These are phyloP conservation scores for Dendrolimus pini DNA, from an alignment of 2,888 invertebrate species.

Conservation along the genomic window DNA sequence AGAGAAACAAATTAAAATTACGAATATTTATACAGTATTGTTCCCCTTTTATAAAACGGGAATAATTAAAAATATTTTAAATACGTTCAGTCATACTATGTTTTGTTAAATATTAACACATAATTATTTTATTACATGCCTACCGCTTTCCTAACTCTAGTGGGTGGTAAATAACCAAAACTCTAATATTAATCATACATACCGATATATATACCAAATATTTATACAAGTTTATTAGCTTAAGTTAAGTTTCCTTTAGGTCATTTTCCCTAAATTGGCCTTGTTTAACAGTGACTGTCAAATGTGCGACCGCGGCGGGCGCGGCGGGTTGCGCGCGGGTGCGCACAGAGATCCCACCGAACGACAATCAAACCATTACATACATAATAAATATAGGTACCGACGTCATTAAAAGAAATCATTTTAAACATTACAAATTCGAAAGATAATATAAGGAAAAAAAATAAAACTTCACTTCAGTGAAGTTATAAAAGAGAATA, in stretches of 20 bases:
- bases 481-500: conserved; percentile 22
- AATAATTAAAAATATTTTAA: conserved; percentile 57
- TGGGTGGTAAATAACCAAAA: conserved; percentile 76
- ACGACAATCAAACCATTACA: conserved; percentile 10
- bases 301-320: conserved; percentile 37
- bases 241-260: conserved; percentile 75
- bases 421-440: conserved; percentile 43
- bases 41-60: conserved; percentile 57
- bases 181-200: conserved; percentile 76
- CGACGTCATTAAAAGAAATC: conserved; percentile 67
- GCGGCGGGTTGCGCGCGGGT: conserved; percentile 16
- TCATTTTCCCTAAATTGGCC: conserved; percentile 70
- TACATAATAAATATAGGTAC: conserved; percentile 11
- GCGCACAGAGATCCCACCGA: conserved; percentile 28
- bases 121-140: conserved; percentile 72
- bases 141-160: conserved; percentile 72
- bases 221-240: conserved; percentile 75
- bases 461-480: conserved; percentile 17
- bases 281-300: conserved; percentile 69
- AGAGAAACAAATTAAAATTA: conserved; percentile 70
- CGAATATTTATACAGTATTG: conserved; percentile 72
- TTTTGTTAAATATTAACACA: conserved; percentile 73
- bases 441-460: conserved; percentile 16
- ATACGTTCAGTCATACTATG: conserved; percentile 73
- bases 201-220: conserved; percentile 75